These are phyloP conservation scores for Oceanodroma tethys DNA, from an alignment of 2,113 vertebrate genomes.

Conservation along the genomic window DNA sequence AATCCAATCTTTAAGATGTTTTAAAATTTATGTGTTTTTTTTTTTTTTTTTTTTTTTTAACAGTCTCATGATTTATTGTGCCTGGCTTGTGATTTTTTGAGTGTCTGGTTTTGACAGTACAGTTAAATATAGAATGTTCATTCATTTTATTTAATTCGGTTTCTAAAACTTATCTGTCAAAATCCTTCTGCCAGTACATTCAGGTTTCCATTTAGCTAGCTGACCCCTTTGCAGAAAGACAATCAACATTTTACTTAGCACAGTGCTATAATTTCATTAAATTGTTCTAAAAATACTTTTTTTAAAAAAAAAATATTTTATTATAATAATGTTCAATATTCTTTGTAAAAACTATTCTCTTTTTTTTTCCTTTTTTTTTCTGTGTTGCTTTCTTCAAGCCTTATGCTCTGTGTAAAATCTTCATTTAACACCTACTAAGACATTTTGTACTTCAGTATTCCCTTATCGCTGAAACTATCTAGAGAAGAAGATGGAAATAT, in stretches of 20 bases:
- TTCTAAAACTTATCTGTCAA: neutral
- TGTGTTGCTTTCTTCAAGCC: neutral
- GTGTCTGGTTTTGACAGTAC: neutral
- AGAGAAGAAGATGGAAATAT: neutral
- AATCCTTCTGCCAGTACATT: neutral
- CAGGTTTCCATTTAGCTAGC: neutral
- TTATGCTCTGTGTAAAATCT: neutral
- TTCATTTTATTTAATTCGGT: neutral
- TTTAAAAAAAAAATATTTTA: neutral
- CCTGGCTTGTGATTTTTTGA: neutral
- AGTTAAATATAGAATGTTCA: neutral
- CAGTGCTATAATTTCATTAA: neutral
- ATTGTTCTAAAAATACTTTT: neutral
- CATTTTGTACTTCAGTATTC: neutral
- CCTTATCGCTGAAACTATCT: neutral
- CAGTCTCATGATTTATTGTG: neutral
- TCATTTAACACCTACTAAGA: neutral
- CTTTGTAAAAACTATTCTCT: rapidly evolving
- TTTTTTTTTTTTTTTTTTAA: neutral
- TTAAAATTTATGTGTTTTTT: neutral
- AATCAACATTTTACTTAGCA: neutral
- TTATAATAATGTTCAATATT: neutral
- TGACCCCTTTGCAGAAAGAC: neutral
- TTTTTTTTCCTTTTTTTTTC: neutral
- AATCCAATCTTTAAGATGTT: neutral